Conservation (phyloP, 92 coral and sea anemone genomes). For the Parazoanthus darwini region DNA sequence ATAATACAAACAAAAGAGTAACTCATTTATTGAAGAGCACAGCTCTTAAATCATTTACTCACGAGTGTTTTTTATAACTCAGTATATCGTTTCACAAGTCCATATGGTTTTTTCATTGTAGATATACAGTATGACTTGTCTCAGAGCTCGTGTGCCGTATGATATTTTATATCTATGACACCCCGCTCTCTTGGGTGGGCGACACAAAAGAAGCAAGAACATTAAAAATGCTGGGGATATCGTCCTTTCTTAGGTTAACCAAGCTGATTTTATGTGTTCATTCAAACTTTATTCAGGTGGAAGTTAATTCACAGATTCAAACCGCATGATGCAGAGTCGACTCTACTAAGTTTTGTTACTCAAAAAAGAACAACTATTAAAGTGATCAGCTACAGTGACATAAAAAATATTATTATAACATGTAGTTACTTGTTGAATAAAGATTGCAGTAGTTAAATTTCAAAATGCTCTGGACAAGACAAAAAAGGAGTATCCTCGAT, state of each 20-base stretch:
- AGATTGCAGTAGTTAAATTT: no score
- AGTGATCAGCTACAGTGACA: no score
- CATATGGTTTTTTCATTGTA: slow-evolving; percentile 4
- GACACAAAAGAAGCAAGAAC: background rate
- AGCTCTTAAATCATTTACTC: background rate
- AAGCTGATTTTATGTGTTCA: background rate
- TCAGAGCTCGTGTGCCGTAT: background rate
- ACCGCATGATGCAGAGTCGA: no score
- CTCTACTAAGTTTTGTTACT: no score
- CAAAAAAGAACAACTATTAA: no score
- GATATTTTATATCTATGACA: background rate
- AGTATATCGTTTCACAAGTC: no score
- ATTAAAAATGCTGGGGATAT: background rate
- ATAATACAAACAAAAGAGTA: background rate
- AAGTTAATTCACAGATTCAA: no score
- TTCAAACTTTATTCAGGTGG: background rate
- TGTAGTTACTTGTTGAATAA: no score
- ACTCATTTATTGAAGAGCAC: background rate
- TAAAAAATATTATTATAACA: no score
- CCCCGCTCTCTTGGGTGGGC: slow-evolving; percentile 29
- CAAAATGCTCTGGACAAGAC: no score
- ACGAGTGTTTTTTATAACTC: slow-evolving; percentile 1
- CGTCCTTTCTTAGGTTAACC: background rate
- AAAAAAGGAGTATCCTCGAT: no score
- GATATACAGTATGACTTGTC: background rate